Evolutionary conservation across 2,797 vertebrate species (phyloP).

Genomic region (Lagocephalus sceleratus): DNA sequence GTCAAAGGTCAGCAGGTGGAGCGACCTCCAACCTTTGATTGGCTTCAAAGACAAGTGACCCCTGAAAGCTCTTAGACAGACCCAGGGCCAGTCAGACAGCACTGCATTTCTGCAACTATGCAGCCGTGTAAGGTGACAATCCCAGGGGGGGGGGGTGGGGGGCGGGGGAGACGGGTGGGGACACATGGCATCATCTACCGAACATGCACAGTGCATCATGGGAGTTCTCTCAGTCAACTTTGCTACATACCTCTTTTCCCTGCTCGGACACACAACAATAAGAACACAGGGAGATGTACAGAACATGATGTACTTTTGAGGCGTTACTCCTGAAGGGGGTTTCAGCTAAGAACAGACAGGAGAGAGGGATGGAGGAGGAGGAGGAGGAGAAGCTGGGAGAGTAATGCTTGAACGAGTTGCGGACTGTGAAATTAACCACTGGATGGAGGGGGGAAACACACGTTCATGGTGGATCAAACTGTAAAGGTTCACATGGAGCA

Average conservation of each 20-base stretch:
- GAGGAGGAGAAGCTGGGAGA: conserved; percentile 62
- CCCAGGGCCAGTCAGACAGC: conserved; percentile 73
- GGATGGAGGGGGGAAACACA: conserved; percentile 69
- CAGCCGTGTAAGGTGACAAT: conserved; percentile 52
- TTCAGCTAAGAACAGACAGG: conserved; percentile 58
- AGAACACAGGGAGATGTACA: conserved; percentile 91
- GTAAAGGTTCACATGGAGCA: conserved; percentile 71
- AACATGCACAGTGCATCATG: conserved; percentile 91
- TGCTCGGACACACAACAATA: conserved; percentile 93
- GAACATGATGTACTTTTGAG: conserved; percentile 77
- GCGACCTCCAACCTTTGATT: conserved; percentile 48
- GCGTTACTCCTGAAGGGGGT: conserved; percentile 68
- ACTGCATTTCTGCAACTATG: conserved; percentile 77
- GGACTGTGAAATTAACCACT: conserved; percentile 66
- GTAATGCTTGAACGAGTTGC: conserved; percentile 66
- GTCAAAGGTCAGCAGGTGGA: conserved; percentile 50
- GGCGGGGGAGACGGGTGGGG: conserved; percentile 60
- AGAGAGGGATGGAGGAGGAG: conserved; percentile 65
- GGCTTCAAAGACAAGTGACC: conserved; percentile 37
- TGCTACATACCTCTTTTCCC: conserved; percentile 99
- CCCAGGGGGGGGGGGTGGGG: conserved; percentile 65
- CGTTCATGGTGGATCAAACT: conserved; percentile 69
- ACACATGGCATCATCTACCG: conserved; percentile 67
- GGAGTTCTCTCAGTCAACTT: conserved; percentile 78
- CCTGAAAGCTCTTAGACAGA: conserved; percentile 69